A percentile compares a stretch with the other conserved stretches of the same genome.
Evolutionary conservation across 2,797 vertebrate genomes (phyloP).

Genomic region (Anguilla anguilla): DNA sequence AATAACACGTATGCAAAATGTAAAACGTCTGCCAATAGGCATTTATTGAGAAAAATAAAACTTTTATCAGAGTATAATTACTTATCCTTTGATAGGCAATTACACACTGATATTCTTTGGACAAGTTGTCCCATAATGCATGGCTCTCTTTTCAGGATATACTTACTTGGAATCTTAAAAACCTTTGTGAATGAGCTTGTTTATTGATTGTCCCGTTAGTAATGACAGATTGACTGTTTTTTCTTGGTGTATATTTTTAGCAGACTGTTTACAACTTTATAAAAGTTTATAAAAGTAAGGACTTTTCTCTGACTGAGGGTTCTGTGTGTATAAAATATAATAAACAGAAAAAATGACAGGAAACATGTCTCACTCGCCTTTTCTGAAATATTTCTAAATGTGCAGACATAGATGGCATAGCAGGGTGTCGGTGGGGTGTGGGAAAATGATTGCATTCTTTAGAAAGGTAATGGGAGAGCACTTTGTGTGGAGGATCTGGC

Average conservation of each 20-base stretch:
- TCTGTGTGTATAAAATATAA: neutral
- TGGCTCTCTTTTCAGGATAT: neutral
- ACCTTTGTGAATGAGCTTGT: neutral
- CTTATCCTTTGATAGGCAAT: neutral
- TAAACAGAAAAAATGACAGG: neutral
- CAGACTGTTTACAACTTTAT: neutral
- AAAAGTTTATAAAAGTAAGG: neutral
- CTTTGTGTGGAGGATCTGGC: slow-evolving; percentile 24
- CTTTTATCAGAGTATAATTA: neutral
- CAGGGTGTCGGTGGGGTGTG: neutral
- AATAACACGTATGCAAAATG: neutral
- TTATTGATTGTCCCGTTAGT: neutral
- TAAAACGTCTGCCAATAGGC: neutral
- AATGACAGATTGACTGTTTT: neutral
- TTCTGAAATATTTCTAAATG: neutral
- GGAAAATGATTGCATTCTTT: neutral
- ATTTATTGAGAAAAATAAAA: neutral
- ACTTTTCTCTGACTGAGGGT: neutral
- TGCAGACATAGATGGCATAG: neutral
- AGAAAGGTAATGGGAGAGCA: slow-evolving; percentile 1
- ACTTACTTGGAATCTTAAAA: neutral
- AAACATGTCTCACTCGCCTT: neutral
- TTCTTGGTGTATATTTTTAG: neutral
- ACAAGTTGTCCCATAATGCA: neutral
- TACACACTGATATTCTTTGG: neutral